These are phyloP conservation scores for Caretta caretta DNA, from an alignment of 2,113 vertebrate species.

Conservation along the genomic window DNA sequence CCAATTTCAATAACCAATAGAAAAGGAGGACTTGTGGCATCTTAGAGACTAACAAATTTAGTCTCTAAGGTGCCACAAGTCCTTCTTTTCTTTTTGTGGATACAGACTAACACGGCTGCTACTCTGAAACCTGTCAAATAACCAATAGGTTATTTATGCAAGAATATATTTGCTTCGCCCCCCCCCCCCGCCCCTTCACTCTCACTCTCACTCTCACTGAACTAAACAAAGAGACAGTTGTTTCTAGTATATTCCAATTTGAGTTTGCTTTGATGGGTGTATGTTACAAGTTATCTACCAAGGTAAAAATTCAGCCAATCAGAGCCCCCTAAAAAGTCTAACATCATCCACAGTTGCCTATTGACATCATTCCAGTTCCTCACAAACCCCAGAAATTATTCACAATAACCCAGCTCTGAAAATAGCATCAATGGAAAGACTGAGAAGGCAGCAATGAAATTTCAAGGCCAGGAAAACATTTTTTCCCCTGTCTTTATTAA, in stretches of 20 bases:
- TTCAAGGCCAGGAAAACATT: conserved; percentile 35
- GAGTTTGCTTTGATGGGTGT: conserved; percentile 43
- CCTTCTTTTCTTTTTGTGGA: too few species aligned
- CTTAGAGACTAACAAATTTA: too few species aligned
- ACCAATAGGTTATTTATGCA: conserved; percentile 54
- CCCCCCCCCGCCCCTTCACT: not conserved
- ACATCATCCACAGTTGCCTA: conserved; percentile 34
- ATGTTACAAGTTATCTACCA: conserved; percentile 43
- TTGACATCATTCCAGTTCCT: conserved; percentile 10
- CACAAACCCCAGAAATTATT: not conserved
- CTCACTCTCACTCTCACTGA: conserved; percentile 25
- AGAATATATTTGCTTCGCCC: conserved; percentile 54
- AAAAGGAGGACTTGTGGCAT: too few species aligned
- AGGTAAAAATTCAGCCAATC: conserved; percentile 44
- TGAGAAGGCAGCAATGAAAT: conserved; percentile 56
- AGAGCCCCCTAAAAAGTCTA: not conserved
- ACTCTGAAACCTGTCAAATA: not conserved
- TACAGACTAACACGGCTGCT: too few species aligned
- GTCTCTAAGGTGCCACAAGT: too few species aligned
- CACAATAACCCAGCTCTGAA: not conserved
- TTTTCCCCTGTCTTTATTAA: conserved; percentile 54
- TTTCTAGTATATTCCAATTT: conserved; percentile 35
- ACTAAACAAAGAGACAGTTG: conserved; percentile 54
- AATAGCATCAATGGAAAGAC: conserved; percentile 42
- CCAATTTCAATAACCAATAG: conserved; percentile 59